Evolutionary conservation across 1,140 invertebrate species (phyloP), one percentile per base, ranked within the genome.

Genomic region (Pogonomyrmex barbatus): DNA sequence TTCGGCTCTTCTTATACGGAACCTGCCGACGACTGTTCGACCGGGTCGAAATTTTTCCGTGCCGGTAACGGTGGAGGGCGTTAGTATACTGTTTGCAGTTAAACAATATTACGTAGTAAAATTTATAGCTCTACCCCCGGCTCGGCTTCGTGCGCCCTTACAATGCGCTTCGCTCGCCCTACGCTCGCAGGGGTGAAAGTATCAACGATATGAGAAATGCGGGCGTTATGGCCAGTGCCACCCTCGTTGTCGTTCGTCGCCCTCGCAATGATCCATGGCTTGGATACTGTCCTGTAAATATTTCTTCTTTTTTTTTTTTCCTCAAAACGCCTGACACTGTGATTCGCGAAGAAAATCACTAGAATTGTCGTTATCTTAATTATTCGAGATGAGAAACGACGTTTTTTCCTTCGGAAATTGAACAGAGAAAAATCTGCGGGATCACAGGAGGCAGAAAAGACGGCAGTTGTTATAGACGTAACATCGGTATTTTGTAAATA

Each of bases 31-130:
- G 30, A 24, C 36, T 68, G 68, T 9, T 4, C 17, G 24, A 36
- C 36, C 3, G 36, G 62, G 84, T 86, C 88, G 88, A 90, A 87
- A 90, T 86, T 91, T 90, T 91, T 88, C 87, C 91, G 62, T 83
- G 70, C 81, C 65, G n/a, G 39, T 75, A 4, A n/a, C 77, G 24
- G 24, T 82, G 47, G 14, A 56, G 87, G 89, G 91, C 91, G 92
- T 91, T 91, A 91, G 89, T 94, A 93, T 93, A 93, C 93, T 91
- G 93, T 94, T 94, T 94, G 94, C 93, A 94, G 93, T 94, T 94
- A 94, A 94, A 94, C 93, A 94, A 94, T 94, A 94, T 94, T 94
- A 94, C 94, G 92, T 93, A 92, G 93, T 94, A 94, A 94, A 94
- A 94, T 94, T 94, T 94, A 94, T 93, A 93, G 87, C 86, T 54